Conservation (phyloP, 2,113 vertebrate species). For the Xerus inauris region DNA sequence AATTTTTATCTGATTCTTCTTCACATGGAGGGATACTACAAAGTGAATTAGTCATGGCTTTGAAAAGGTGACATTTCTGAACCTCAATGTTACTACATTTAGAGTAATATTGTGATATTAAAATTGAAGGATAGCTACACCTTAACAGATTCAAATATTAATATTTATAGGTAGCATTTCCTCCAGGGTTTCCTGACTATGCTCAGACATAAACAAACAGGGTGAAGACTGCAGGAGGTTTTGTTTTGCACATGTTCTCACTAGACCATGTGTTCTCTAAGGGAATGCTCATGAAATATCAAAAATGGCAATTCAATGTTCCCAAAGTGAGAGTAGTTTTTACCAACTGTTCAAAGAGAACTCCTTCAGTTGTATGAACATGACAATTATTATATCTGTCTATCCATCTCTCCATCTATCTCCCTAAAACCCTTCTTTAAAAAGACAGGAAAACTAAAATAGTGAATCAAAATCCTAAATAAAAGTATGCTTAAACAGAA, state of each 20-base stretch:
- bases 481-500: background rate
- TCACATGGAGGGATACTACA: background rate
- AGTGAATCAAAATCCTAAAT: background rate
- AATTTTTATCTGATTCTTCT: background rate
- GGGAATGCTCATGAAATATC: background rate
- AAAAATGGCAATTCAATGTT: conserved; percentile 25
- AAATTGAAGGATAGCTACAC: background rate
- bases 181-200: background rate
- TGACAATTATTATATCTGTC: background rate
- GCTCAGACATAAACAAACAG: background rate
- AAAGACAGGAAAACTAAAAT: background rate
- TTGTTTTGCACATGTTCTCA: background rate
- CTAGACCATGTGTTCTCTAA: background rate
- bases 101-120: background rate
- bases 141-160: background rate
- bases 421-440: background rate
- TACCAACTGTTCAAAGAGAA: background rate
- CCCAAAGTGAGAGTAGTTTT: background rate
- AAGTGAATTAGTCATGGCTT: background rate
- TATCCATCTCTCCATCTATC: background rate
- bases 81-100: background rate
- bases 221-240: background rate
- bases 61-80: background rate
- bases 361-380: background rate
- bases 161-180: conserved; percentile 11